phyloP scores from a whole-genome alignment of 2,797 vertebrate species.

The Eidolon dupreanum region DNA sequence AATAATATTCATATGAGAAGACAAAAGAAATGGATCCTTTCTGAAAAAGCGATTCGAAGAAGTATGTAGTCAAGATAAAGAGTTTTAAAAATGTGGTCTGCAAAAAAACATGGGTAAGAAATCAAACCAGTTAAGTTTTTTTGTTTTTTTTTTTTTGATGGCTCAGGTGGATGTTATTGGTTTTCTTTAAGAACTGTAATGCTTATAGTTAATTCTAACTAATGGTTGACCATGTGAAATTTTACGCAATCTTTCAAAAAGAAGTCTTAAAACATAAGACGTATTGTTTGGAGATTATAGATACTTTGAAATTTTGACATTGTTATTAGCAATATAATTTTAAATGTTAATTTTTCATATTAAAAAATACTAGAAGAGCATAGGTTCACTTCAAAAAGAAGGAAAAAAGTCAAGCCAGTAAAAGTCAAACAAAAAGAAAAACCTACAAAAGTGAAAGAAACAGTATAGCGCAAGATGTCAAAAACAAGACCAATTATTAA shows the following conservation, averaged over 20 bases:
- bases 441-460: not conserved
- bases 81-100: not conserved
- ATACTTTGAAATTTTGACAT: not conserved
- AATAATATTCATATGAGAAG: not conserved
- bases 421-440: not conserved
- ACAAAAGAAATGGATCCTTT: not conserved
- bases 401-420: not conserved
- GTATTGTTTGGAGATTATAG: not conserved
- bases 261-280: not conserved
- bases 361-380: not conserved
- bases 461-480: not conserved
- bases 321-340: slow-evolving; percentile 24
- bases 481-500: not conserved
- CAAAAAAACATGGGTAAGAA: not conserved
- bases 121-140: not conserved
- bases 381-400: not conserved
- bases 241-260: slow-evolving; percentile 1
- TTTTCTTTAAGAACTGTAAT: not conserved
- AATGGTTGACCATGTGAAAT: not conserved
- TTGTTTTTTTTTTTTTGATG: not conserved
- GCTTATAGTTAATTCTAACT: not conserved
- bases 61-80: not conserved
- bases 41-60: not conserved
- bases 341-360: not conserved
- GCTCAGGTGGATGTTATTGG: not conserved